A percentile compares a stretch with the other conserved stretches of the same genome.
phyloP scores from a whole-genome alignment of 1,140 invertebrate species.

The Cecropterus lyciades region DNA sequence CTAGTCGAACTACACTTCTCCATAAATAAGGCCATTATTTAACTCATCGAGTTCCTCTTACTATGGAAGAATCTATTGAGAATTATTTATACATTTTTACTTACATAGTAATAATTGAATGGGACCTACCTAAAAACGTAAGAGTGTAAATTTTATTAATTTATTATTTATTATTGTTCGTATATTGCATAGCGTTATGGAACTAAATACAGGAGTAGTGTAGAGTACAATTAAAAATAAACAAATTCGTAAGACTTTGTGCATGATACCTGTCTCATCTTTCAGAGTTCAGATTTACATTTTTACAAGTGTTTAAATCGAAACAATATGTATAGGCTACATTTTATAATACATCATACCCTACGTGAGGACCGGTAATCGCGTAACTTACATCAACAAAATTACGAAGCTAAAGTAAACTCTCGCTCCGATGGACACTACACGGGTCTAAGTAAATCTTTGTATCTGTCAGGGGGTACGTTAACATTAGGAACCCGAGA shows the following conservation, averaged over 20 bases:
- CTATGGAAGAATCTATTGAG: conserved; percentile 73
- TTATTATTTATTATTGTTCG: conserved; percentile 74
- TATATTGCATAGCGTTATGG: conserved; percentile 69
- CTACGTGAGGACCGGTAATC: conserved; percentile 67
- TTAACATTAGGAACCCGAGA: conserved; percentile 71
- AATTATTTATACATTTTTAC: conserved; percentile 79
- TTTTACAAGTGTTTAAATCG: conserved; percentile 63
- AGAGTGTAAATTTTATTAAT: conserved; percentile 59
- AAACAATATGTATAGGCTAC: conserved; percentile 66
- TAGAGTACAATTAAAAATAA: conserved; percentile 54
- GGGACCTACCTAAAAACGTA: conserved; percentile 78
- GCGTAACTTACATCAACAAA: conserved; percentile 62
- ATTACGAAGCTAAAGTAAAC: conserved; percentile 55
- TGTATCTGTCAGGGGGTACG: conserved; percentile 45
- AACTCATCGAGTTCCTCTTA: conserved; percentile 48
- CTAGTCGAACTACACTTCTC: conserved; percentile 32
- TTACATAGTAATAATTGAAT: conserved; percentile 81
- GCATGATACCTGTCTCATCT: conserved; percentile 70
- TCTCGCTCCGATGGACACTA: conserved; percentile 48
- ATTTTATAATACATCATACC: conserved; percentile 66
- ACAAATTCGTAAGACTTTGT: conserved; percentile 75
- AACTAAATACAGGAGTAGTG: conserved; percentile 58
- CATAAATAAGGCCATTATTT: conserved; percentile 73
- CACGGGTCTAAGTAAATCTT: conserved; percentile 42
- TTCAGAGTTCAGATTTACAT: conserved; percentile 70